A percentile compares a stretch with the other conserved stretches of the same genome.
These are phyloP conservation scores for Meta bourneti DNA, from an alignment of 2,888 invertebrate genomes.

Conservation along the genomic window DNA sequence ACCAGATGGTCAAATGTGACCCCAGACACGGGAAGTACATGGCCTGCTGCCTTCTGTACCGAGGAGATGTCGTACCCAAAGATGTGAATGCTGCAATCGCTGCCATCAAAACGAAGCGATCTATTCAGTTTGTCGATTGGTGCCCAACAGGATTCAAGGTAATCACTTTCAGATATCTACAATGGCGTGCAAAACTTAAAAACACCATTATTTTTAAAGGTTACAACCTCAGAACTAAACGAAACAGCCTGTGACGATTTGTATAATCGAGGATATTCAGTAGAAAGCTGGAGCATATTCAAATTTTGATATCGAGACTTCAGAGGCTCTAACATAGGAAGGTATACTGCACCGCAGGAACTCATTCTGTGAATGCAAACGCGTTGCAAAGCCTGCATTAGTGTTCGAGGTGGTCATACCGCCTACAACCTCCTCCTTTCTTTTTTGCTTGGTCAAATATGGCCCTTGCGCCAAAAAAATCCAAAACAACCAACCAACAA, in stretches of 20 bases:
- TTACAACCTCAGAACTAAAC: too few species aligned
- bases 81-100: slow-evolving; percentile 82
- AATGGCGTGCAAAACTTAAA: background rate
- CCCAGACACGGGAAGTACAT: slow-evolving; percentile 78
- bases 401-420: too few species aligned
- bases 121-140: slow-evolving; percentile 95
- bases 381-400: too few species aligned
- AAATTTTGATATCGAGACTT: background rate
- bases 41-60: slow-evolving; percentile 80
- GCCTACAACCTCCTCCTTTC: too few species aligned
- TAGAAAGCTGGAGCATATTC: too few species aligned
- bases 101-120: slow-evolving; percentile 82
- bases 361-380: background rate
- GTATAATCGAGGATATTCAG: too few species aligned
- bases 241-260: too few species aligned
- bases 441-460: too few species aligned
- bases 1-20: slow-evolving; percentile 79
- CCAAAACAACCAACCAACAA: too few species aligned
- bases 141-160: slow-evolving; percentile 93
- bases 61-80: slow-evolving; percentile 83
- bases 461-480: too few species aligned
- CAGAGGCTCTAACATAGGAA: background rate
- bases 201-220: too few species aligned
- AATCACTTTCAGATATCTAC: background rate
- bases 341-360: background rate